Percentiles rank a stretch among this genome's conserved stretches.
phyloP scores from a whole-genome alignment of 2,797 vertebrate genomes.

The Nasua narica region DNA sequence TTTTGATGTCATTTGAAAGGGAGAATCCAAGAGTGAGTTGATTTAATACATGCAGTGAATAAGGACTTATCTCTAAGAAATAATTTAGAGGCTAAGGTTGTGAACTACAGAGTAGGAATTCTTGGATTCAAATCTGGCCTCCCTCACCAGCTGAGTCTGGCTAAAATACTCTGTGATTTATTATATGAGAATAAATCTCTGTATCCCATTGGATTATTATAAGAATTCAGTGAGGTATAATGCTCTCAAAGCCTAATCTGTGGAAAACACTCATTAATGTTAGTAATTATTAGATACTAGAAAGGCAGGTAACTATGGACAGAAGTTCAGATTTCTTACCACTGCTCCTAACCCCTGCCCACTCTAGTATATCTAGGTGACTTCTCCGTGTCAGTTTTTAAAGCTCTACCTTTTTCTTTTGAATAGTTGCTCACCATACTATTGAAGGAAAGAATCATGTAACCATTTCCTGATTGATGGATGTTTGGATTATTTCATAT shows the following conservation, averaged over 20 bases:
- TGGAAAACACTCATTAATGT: background rate
- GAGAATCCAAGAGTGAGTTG: background rate
- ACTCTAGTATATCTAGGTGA: background rate
- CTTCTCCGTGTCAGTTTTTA: background rate
- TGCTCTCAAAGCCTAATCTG: background rate
- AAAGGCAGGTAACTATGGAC: background rate
- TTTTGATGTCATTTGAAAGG: constrained; percentile 21
- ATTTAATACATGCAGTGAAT: background rate
- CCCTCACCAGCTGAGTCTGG: background rate
- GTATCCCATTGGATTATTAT: background rate
- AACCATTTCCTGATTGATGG: background rate
- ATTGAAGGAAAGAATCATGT: background rate
- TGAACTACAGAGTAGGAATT: background rate
- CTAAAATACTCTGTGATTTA: background rate
- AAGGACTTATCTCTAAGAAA: background rate
- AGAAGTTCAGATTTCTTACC: background rate
- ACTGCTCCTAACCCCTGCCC: accelerated
- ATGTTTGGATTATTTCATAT: background rate
- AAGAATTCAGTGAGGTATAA: background rate
- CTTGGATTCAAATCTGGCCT: background rate
- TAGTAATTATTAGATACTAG: background rate
- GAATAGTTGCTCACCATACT: background rate
- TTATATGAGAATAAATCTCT: background rate
- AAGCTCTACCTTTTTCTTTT: background rate
- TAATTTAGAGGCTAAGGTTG: background rate